These are phyloP conservation scores for Ditula angustiorana DNA, from an alignment of 2,888 invertebrate species.

Conservation along the genomic window DNA sequence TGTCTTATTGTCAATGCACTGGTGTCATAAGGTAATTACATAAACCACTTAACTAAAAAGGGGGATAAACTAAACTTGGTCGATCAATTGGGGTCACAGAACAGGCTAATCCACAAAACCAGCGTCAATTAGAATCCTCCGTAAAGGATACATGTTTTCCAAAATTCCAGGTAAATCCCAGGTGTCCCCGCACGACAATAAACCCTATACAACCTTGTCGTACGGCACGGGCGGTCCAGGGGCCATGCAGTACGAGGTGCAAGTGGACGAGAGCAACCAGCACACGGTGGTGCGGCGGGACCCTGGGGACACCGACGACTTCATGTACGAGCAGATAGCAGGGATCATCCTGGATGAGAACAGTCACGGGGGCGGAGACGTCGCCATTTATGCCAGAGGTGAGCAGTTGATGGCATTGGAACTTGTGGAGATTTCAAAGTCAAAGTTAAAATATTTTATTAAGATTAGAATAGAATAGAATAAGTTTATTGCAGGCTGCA, in stretches of 20 bases:
- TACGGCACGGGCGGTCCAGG: constrained; percentile 92
- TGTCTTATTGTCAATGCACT: no score
- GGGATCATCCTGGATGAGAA: constrained; percentile 90
- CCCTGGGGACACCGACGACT: constrained; percentile 87
- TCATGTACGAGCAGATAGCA: constrained; percentile 90
- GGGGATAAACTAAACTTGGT: no score
- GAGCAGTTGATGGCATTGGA: constrained; percentile 21
- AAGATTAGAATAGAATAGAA: no score
- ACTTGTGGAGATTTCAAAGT: no score
- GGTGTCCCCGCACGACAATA: constrained; percentile 85
- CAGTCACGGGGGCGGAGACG: constrained; percentile 94
- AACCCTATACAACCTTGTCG: constrained; percentile 91
- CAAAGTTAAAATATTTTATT: no score
- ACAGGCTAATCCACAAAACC: no score
- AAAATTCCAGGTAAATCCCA: constrained; percentile 86
- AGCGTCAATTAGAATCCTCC: no score
- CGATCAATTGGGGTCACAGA: no score
- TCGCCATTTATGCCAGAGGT: constrained; percentile 93
- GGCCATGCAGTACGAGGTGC: constrained; percentile 84
- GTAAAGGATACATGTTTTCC: not conserved
- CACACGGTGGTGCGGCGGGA: constrained; percentile 82
- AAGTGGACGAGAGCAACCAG: constrained; percentile 55
- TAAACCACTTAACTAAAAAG: no score
- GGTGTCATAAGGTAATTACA: no score
- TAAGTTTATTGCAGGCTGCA: no score